Percentiles rank a stretch among this genome's conserved stretches.
These are phyloP conservation scores for Drosophila athabasca DNA, from an alignment of 1,140 invertebrate species.

Conservation along the genomic window DNA sequence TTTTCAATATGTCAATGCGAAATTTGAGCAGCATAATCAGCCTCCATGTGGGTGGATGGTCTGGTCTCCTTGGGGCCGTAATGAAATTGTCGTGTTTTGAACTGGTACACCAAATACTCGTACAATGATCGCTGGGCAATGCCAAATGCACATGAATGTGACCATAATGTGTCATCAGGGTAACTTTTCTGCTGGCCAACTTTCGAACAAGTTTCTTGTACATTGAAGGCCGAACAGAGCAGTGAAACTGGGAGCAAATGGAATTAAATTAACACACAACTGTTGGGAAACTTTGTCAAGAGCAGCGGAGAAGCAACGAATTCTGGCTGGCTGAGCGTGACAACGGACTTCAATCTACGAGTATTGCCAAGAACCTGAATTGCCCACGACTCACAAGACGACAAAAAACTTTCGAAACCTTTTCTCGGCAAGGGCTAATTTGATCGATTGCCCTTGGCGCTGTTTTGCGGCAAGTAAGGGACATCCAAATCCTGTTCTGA, in stretches of 20 bases:
- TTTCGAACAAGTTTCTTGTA: constrained; percentile 44
- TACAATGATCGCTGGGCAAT: neutral
- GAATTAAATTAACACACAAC: constrained; percentile 64
- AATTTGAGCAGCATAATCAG: constrained; percentile 7
- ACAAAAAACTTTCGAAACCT: constrained; percentile 44
- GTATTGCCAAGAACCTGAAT: constrained; percentile 23
- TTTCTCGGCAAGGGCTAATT: constrained; percentile 49
- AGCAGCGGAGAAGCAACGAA: neutral
- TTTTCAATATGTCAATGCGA: neutral
- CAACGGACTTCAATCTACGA: constrained; percentile 24
- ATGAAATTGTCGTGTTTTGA: constrained; percentile 34
- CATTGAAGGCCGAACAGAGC: constrained; percentile 52
- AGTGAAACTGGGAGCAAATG: constrained; percentile 53
- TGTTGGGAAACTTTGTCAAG: constrained; percentile 47
- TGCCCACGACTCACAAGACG: neutral
- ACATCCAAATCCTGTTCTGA: neutral
- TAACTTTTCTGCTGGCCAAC: constrained; percentile 42
- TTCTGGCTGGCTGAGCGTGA: constrained; percentile 13
- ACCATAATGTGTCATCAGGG: constrained; percentile 48
- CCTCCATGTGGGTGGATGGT: neutral
- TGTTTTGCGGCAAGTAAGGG: constrained; percentile 1
- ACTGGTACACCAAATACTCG: constrained; percentile 9
- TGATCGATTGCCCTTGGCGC: constrained; percentile 43
- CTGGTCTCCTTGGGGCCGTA: constrained; percentile 8
- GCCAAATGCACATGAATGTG: constrained; percentile 29